These are phyloP conservation scores for Neofelis nebulosa DNA, from an alignment of 2,113 vertebrate species.

Conservation along the genomic window DNA sequence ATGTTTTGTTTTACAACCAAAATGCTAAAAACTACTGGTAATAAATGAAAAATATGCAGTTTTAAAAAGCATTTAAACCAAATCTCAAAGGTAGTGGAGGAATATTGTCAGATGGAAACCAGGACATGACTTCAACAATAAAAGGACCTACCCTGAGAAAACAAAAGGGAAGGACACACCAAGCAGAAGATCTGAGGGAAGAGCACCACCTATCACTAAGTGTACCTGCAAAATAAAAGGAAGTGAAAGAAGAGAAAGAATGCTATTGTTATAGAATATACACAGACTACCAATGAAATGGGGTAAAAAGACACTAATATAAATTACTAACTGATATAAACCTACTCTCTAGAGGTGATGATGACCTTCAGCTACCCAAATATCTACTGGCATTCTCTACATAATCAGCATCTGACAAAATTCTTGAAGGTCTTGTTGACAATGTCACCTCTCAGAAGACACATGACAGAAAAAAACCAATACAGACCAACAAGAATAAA, in stretches of 20 bases:
- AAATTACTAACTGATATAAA: not conserved
- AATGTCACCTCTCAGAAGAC: not conserved
- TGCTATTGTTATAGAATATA: not conserved
- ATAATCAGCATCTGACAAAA: not conserved
- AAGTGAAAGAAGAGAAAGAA: not conserved
- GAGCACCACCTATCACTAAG: not conserved
- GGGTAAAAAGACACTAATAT: not conserved
- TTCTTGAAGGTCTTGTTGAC: not conserved
- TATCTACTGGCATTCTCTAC: not conserved
- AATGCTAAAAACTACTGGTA: not conserved
- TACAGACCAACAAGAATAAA: not conserved
- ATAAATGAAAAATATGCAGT: not conserved
- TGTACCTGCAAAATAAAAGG: not conserved
- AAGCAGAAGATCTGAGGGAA: not conserved
- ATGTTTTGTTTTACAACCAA: not conserved
- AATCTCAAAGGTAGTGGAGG: not conserved
- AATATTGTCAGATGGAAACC: not conserved
- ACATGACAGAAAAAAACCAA: not conserved
- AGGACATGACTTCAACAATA: not conserved
- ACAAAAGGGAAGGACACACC: not conserved
- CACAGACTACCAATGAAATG: not conserved
- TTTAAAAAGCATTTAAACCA: constrained; percentile 18
- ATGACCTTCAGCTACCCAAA: not conserved
- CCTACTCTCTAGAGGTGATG: not conserved
- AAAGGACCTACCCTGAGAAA: not conserved